Evolutionary conservation across 1,140 invertebrate species (phyloP), one percentile per base, ranked within the genome.

Genomic region (Drosophila bifasciata): DNA sequence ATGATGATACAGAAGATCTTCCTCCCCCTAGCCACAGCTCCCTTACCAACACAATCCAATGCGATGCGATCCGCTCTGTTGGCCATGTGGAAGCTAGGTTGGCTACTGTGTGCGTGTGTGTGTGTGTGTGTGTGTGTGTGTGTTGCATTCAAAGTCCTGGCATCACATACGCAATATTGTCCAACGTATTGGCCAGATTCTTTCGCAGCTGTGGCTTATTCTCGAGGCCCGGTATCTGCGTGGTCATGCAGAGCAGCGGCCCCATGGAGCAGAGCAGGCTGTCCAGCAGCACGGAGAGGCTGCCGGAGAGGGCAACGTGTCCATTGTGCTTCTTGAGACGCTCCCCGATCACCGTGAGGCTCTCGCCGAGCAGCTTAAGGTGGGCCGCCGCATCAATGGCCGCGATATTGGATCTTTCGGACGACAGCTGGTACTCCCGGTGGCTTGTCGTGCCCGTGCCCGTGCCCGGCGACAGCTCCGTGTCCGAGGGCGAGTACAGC

Each of bases 81-180:
- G 28, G 28, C 32, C 32, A 4, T 13, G 11, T 40, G 61, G 61
- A 63, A 63, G 61, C 41, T 46, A 32, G 46, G 41, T 43, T 62
- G 61, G 41, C 64, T 56, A 46, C n/a, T n/a, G 32, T 13, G 32
- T 36, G 5, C 11, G n/a, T 36, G 32, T 13, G 32, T 36, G 32
- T 11, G 11, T 36, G 23, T 32, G 9, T 32, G 32, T 36, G 32
- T 36, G 11, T 36, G 32, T 11, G 11, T 36, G 11, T 36, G 32
- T 13, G 11, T 36, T 1, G 32, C 11, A 36, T 36, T 36, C 32
- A 98, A 23, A 99, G 93, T 70, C 98, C 98, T 16, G 98, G 98
- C 98, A 99, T 99, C 70, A 99, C 97, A 90, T 98, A 99, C 0
- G 97, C 97, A 67, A 99, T 97, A 92, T 98, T 98, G 91, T 99